Evolutionary conservation across 2,113 vertebrate genomes (phyloP).

Genomic region (Rhadina sibilatrix): DNA sequence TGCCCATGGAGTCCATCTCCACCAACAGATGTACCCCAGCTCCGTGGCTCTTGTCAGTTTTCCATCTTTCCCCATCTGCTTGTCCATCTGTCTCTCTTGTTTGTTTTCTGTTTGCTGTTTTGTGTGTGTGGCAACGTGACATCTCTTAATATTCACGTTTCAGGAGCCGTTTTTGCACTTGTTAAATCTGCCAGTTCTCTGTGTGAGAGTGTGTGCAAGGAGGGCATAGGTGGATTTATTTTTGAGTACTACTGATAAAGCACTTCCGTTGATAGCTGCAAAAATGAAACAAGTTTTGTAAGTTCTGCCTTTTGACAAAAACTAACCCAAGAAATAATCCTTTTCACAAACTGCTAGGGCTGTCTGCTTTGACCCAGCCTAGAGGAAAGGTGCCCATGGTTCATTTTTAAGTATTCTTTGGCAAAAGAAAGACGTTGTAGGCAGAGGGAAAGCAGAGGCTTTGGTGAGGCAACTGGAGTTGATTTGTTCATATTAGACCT

Average conservation of each 20-base stretch:
- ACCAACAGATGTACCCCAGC: background rate
- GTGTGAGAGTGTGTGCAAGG: background rate
- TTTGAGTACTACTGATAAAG: background rate
- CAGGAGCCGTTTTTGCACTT: background rate
- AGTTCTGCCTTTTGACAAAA: background rate
- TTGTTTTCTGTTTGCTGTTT: constrained; percentile 39
- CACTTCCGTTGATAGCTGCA: background rate
- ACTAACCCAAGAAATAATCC: background rate
- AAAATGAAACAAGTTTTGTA: background rate
- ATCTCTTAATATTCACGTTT: background rate
- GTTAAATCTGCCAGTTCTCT: background rate
- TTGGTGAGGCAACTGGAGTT: background rate
- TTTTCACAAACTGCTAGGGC: background rate
- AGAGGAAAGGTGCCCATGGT: background rate
- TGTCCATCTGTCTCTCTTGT: constrained; percentile 28
- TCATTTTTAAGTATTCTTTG: background rate
- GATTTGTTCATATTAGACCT: background rate
- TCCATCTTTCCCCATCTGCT: constrained; percentile 36
- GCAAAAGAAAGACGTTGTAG: background rate
- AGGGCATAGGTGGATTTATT: background rate
- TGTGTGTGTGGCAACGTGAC: background rate
- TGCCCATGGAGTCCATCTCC: background rate
- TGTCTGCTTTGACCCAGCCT: background rate
- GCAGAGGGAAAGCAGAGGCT: background rate
- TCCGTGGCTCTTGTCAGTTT: background rate